Base-by-base conservation (phyloP, 2,888 invertebrate species). In the Encarsia formosa region DNA sequence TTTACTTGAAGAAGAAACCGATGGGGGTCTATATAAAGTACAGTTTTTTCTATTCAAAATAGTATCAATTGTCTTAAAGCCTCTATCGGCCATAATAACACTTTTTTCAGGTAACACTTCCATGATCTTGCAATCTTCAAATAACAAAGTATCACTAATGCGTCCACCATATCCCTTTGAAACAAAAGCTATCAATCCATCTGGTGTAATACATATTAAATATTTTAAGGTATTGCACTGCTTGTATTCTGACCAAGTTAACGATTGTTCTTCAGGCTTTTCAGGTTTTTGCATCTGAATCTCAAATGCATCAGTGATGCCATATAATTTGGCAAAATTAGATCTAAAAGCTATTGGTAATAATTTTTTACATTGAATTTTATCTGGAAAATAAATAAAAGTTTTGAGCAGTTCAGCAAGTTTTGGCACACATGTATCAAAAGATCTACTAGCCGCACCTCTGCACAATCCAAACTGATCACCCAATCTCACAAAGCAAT, bases 21-120 rank as follows among this genome's bases (percentile, higher is more conserved):
- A 22, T 19, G 56, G 49, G 38, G 56, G 56, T 45, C 56, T 18
- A 19, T 52, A 26, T 11, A 56, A 35, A n/a, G 41, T 1, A 38
- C 43, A 42, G n/a, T 47, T 38, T 38, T 42, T 52, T 34, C 38
- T 29, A 29, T 38, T 11, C 1, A 56, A 22, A 11, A 53, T 8
- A 13, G 16, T n/a, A 31, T 49, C 41, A n/a, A 54, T 56, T 35
- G 53, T 38, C 16, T 58, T 58, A 19, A 58, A 58, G 3, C 48
- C 58, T 34, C 58, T 48, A 37, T 58, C 54, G 4, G 58, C 49
- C 47, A 56, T 51, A 5, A 53, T 20, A 6, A 5, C 32, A 54
- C 41, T 41, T 11, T 35, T 31, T 42, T 50, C 26, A 4, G 49
- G 38, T 20, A 54, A 16, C 5, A 38, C 16, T 38, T 45, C 19